These are phyloP conservation scores for Sinocyclocheilus anophthalmus DNA, from an alignment of 2,113 vertebrate genomes.

Conservation along the genomic window DNA sequence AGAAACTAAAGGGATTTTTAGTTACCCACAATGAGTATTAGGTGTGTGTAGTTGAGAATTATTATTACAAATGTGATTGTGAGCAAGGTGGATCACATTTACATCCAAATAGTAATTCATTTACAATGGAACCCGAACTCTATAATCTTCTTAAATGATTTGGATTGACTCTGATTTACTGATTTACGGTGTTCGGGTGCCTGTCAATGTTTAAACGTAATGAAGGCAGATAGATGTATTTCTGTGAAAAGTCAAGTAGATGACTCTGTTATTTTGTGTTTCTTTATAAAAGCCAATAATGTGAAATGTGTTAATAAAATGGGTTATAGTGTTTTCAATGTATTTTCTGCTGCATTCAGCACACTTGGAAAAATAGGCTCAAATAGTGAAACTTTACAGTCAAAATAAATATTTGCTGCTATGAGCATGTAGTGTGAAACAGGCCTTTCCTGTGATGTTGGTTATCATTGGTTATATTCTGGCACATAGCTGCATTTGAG, in stretches of 20 bases:
- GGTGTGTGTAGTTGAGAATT: not conserved
- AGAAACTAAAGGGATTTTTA: not conserved
- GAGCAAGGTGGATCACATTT: not conserved
- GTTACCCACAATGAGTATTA: not conserved
- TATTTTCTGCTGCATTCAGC: not conserved
- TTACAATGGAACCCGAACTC: not conserved
- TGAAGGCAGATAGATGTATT: not conserved
- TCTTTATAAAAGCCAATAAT: not conserved
- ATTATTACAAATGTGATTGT: not conserved
- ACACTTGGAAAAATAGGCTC: not conserved
- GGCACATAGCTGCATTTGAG: not conserved
- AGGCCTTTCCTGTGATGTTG: not conserved
- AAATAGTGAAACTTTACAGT: not conserved
- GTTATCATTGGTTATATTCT: not conserved
- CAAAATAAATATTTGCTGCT: not conserved
- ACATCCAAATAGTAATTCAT: not conserved
- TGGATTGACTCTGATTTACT: not conserved
- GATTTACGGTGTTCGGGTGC: no score
- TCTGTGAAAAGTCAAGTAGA: not conserved
- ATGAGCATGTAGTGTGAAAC: not conserved
- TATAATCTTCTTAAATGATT: not conserved
- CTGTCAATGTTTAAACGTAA: not conserved
- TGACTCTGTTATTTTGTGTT: not conserved
- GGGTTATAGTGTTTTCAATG: not conserved
- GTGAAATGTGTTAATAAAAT: not conserved